Evolutionary conservation across 2,797 vertebrate genomes (phyloP).

Genomic region (Dallia pectoralis): DNA sequence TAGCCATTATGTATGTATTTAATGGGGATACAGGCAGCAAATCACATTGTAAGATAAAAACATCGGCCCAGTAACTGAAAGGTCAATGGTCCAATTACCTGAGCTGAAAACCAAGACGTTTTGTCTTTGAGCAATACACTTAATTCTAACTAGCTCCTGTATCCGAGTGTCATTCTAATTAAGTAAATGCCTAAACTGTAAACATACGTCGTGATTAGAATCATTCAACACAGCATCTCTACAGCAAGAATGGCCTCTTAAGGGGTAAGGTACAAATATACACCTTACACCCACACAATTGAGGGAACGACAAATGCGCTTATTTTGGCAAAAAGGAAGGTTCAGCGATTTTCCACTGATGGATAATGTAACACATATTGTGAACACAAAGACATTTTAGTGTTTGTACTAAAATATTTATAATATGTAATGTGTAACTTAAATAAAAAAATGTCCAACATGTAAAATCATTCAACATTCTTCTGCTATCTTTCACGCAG

Average conservation of each 20-base stretch:
- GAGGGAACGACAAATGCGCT: not conserved
- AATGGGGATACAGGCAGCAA: not conserved
- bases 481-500: not conserved
- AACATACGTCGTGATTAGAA: not conserved
- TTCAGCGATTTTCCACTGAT: not conserved
- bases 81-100: too few species aligned
- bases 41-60: too few species aligned
- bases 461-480: not conserved
- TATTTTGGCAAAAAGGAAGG: not conserved
- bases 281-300: not conserved
- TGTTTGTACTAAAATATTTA: not conserved
- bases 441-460: not conserved
- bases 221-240: not conserved
- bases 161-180: too few species aligned
- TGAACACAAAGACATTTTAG: not conserved
- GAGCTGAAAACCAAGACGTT: too few species aligned
- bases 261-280: not conserved
- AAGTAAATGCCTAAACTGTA: too few species aligned
- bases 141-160: too few species aligned
- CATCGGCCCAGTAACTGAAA: too few species aligned
- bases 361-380: not conserved
- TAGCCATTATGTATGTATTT: not conserved
- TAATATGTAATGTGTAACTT: not conserved
- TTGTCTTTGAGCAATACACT: too few species aligned
- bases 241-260: not conserved